A percentile compares a stretch with the other conserved stretches of the same genome.
These are phyloP conservation scores for Furcula furcula DNA, from an alignment of 2,888 invertebrate genomes.

Conservation along the genomic window DNA sequence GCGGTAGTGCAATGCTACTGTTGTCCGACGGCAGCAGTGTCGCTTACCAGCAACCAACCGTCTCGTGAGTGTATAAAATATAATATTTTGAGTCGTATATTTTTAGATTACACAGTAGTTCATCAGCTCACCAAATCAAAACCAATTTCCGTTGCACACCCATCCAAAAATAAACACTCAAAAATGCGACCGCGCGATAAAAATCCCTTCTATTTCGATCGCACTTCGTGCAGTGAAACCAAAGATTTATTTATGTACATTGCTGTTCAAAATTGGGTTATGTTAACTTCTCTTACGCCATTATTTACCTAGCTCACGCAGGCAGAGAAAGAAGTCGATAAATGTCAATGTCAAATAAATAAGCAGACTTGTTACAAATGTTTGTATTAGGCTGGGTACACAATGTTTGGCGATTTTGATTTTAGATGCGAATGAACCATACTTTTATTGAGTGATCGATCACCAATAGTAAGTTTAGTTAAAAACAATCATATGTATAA, in stretches of 20 bases:
- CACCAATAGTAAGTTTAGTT: too few relatives aligned
- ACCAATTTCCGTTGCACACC: constrained; percentile 1
- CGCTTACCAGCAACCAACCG: too few relatives aligned
- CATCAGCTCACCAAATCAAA: constrained; percentile 1
- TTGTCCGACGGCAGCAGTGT: too few relatives aligned
- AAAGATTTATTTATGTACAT: not conserved
- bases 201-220: constrained; percentile 1
- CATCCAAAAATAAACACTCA: constrained; percentile 1
- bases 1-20: too few relatives aligned
- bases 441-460: too few relatives aligned
- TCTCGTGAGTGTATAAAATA: too few relatives aligned
- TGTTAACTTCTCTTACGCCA: constrained; percentile 17
- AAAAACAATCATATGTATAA: too few relatives aligned
- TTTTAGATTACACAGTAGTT: too few relatives aligned
- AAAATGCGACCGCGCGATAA: constrained; percentile 1
- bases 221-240: not conserved
- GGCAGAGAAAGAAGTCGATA: constrained; percentile 22
- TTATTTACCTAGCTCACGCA: constrained; percentile 14
- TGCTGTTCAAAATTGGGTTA: constrained; percentile 24
- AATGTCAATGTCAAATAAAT: constrained; percentile 33
- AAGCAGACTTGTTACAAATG: constrained; percentile 3
- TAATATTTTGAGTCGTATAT: too few relatives aligned
- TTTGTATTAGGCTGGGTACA: not conserved
- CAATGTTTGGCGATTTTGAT: too few relatives aligned
- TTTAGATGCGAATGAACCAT: too few relatives aligned